phyloP scores from a whole-genome alignment of 2,888 invertebrate species.

The Sussaba pulchella region DNA sequence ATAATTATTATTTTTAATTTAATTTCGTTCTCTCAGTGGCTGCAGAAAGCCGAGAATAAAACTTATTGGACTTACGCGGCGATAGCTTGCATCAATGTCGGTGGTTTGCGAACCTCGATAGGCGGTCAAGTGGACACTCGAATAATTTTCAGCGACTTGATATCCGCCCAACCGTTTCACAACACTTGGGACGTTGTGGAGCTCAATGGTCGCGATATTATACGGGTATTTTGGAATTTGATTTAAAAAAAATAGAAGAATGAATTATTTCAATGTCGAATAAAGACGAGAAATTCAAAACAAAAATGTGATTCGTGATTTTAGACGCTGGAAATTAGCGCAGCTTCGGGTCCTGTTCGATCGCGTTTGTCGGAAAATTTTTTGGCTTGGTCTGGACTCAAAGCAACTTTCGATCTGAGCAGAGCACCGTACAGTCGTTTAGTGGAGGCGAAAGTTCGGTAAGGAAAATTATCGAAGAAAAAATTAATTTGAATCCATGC shows the following conservation, averaged over 20 bases:
- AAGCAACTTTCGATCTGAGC: constrained; percentile 73
- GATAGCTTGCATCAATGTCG: constrained; percentile 89
- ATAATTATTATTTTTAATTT: no score
- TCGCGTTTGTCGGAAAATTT: constrained; percentile 58
- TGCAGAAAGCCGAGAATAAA: constrained; percentile 84
- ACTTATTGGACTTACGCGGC: constrained; percentile 88
- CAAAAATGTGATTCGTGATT: constrained; percentile 5
- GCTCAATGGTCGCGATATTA: constrained; percentile 88
- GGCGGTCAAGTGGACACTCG: constrained; percentile 81
- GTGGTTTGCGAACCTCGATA: constrained; percentile 90
- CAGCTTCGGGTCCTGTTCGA: constrained; percentile 52
- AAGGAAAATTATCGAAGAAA: constrained; percentile 4
- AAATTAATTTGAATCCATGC: not conserved
- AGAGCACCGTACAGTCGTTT: constrained; percentile 63
- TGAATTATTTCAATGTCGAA: no score
- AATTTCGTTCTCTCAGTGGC: constrained; percentile 81
- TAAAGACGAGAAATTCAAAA: not conserved
- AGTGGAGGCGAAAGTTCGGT: constrained; percentile 76
- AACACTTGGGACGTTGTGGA: constrained; percentile 91
- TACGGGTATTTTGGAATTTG: no score
- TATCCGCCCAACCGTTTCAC: constrained; percentile 91
- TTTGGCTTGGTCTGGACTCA: constrained; percentile 78
- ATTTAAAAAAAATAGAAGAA: no score
- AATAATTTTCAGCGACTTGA: constrained; percentile 89
- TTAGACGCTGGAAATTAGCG: constrained; percentile 73